Conservation (phyloP, 2,113 vertebrate species). For the Plectropomus leopardus region DNA sequence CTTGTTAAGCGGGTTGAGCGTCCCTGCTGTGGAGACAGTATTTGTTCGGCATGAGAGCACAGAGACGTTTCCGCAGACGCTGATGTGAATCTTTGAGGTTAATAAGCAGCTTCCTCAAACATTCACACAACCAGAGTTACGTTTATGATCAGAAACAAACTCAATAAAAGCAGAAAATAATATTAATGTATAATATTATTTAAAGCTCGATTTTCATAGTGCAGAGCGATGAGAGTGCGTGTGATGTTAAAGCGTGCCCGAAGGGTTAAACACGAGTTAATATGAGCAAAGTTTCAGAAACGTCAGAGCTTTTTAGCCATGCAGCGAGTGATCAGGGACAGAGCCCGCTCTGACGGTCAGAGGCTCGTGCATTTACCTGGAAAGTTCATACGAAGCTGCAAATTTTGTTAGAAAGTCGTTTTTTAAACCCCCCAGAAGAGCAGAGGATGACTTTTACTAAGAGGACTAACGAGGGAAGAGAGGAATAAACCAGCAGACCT, state of each 20-base stretch:
- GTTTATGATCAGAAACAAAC: not conserved
- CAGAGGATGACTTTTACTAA: constrained; percentile 43
- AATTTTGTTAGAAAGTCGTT: constrained; percentile 54
- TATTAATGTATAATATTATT: not conserved
- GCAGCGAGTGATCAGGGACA: constrained; percentile 19
- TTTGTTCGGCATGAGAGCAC: too few relatives aligned
- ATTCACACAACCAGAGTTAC: not conserved
- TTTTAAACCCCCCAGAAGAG: constrained; percentile 62
- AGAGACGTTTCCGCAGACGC: not conserved
- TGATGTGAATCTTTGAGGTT: not conserved
- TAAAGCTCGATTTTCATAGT: not conserved
- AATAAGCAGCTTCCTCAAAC: not conserved
- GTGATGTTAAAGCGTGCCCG: too few relatives aligned
- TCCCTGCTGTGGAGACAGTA: too few relatives aligned
- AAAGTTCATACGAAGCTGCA: constrained; percentile 56
- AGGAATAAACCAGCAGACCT: constrained; percentile 56
- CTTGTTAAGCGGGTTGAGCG: too few relatives aligned
- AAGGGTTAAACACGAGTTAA: too few relatives aligned
- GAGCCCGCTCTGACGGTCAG: constrained; percentile 30
- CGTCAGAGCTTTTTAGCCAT: not conserved
- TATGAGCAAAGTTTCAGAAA: not conserved
- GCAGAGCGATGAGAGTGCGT: too few relatives aligned
- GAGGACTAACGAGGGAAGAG: constrained; percentile 48
- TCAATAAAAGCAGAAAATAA: not conserved
- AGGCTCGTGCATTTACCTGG: constrained; percentile 81